Conservation (phyloP, 2,797 vertebrate species). For the Propithecus perrieri region DNA sequence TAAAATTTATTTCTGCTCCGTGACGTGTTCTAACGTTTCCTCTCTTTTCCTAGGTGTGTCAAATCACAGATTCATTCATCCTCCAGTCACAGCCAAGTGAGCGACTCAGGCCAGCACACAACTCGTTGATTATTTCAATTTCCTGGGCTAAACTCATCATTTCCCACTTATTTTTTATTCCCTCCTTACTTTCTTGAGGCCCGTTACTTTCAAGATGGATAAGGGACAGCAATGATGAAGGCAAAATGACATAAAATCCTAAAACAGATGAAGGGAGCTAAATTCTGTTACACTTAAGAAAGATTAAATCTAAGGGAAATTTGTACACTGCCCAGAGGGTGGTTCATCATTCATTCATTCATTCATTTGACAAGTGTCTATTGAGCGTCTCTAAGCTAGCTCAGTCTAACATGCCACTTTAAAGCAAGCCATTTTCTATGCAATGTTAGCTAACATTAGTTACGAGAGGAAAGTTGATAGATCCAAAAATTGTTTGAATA, state of each 20-base stretch:
- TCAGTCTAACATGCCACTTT: not conserved
- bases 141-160: slow-evolving; percentile 49
- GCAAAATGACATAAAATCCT: slow-evolving; percentile 49
- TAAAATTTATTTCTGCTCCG: slow-evolving; percentile 52
- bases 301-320: slow-evolving; percentile 38
- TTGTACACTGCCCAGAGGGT: not conserved
- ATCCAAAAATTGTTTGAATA: not conserved
- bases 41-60: slow-evolving; percentile 61
- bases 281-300: slow-evolving; percentile 32
- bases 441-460: not conserved
- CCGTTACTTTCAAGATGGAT: slow-evolving; percentile 28
- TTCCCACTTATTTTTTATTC: slow-evolving; percentile 36
- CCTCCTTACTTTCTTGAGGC: slow-evolving; percentile 39
- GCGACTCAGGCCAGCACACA: slow-evolving; percentile 37
- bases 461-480: not conserved
- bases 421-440: not conserved
- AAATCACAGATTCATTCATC: slow-evolving; percentile 58
- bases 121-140: slow-evolving; percentile 42
- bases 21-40: not conserved
- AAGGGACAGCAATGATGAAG: not conserved
- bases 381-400: not conserved
- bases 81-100: slow-evolving; percentile 35
- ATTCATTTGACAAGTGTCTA: slow-evolving; percentile 5
- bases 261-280: slow-evolving; percentile 33
- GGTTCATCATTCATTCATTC: not conserved